These are phyloP conservation scores for Cladorhizidae sp. DNA, from an alignment of 37 sponge, comb jelly and placozoan species.

Conservation along the genomic window DNA sequence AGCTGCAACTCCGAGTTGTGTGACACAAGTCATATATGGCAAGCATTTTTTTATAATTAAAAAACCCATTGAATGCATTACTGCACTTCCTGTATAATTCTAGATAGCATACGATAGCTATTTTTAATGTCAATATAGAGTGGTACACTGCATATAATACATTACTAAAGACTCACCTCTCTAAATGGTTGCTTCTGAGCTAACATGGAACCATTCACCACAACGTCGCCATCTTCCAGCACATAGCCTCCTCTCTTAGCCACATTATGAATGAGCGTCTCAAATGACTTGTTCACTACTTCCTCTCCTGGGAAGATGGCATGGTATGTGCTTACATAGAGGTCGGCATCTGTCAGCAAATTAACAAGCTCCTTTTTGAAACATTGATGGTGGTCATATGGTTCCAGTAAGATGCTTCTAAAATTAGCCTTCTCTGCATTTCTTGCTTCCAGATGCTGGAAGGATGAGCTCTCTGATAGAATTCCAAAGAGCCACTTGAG, in stretches of 20 bases:
- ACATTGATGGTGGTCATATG: neutral
- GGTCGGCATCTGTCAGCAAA: conserved; percentile 13
- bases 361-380: conserved; percentile 26
- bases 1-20: too few relatives aligned
- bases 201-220: conserved; percentile 52
- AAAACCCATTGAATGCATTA: too few relatives aligned
- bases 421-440: neutral
- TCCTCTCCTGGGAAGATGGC: conserved; percentile 16
- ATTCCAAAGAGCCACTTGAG: conserved; percentile 23
- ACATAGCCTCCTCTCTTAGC: conserved; percentile 62
- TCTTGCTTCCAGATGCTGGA: neutral
- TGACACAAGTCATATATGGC: too few relatives aligned
- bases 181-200: conserved; percentile 59
- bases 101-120: too few relatives aligned
- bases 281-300: neutral
- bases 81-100: too few relatives aligned
- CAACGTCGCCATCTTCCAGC: conserved; percentile 46
- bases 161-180: conserved; percentile 34
- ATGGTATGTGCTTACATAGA: conserved; percentile 14
- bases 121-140: too few relatives aligned
- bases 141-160: too few relatives aligned
- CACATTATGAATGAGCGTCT: conserved; percentile 40
- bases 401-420: neutral
- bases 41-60: too few relatives aligned
- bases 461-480: neutral